Percentiles rank a stretch among this genome's conserved stretches.
Evolutionary conservation across 2,113 vertebrate species (phyloP).

Genomic region (Pelecanoides urinatrix): DNA sequence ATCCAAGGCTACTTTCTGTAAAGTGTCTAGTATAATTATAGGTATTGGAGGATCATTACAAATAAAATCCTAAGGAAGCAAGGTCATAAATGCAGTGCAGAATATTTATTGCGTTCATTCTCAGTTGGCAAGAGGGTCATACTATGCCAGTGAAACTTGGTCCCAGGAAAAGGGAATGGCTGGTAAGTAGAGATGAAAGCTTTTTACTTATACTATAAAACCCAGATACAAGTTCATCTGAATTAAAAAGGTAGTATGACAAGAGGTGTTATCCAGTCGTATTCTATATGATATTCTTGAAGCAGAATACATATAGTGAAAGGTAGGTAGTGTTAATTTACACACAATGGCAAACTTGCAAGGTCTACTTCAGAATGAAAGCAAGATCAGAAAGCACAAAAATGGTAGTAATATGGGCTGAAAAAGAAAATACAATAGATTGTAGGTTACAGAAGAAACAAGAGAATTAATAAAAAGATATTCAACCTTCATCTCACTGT

Average conservation of each 20-base stretch:
- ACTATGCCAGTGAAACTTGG: background rate
- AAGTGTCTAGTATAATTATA: background rate
- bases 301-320: background rate
- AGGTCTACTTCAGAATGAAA: background rate
- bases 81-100: background rate
- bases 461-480: background rate
- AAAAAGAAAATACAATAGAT: background rate
- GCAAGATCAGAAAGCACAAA: background rate
- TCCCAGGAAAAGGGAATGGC: background rate
- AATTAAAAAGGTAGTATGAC: background rate
- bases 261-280: background rate
- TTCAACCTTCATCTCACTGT: background rate
- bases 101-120: background rate
- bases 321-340: background rate
- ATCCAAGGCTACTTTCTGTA: background rate
- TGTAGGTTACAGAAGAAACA: background rate
- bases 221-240: background rate
- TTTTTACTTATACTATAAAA: background rate
- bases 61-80: background rate
- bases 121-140: background rate
- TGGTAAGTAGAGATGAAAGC: background rate
- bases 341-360: background rate
- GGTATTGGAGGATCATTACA: background rate
- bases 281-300: background rate
- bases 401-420: background rate